Evolutionary conservation across 2,113 vertebrate genomes (phyloP).

Genomic region (Myotis yumanensis): DNA sequence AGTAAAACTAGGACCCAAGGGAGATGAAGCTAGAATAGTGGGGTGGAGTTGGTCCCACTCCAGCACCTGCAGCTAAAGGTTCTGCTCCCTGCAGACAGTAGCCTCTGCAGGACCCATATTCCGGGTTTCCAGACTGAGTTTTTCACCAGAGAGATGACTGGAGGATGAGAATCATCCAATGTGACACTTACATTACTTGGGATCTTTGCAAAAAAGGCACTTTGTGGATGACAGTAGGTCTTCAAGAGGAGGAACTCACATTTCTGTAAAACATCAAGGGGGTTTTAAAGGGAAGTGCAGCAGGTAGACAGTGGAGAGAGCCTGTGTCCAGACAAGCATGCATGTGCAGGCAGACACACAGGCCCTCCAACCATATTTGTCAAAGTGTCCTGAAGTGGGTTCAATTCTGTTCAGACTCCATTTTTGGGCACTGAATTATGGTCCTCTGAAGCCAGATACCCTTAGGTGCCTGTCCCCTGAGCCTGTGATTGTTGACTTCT

Average conservation of each 20-base stretch:
- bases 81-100: neutral
- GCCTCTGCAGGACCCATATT: too few species aligned
- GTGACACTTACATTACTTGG: conserved; percentile 44
- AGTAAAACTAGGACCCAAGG: neutral
- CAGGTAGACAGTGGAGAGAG: neutral
- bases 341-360: too few species aligned
- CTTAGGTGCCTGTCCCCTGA: neutral
- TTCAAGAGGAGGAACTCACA: conserved; percentile 60
- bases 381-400: fast-evolving
- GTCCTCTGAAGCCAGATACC: neutral
- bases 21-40: neutral
- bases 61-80: neutral
- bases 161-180: neutral
- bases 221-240: conserved; percentile 38
- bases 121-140: neutral
- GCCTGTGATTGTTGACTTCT: neutral
- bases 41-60: too few species aligned
- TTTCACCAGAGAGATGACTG: neutral
- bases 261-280: neutral
- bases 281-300: neutral
- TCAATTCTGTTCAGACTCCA: neutral
- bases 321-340: neutral
- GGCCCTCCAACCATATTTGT: fast-evolving
- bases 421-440: neutral
- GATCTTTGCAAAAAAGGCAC: neutral